Percentiles rank a stretch among this genome's conserved stretches.
Evolutionary conservation across 2,113 vertebrate species (phyloP).

Genomic region (Physeter macrocephalus): DNA sequence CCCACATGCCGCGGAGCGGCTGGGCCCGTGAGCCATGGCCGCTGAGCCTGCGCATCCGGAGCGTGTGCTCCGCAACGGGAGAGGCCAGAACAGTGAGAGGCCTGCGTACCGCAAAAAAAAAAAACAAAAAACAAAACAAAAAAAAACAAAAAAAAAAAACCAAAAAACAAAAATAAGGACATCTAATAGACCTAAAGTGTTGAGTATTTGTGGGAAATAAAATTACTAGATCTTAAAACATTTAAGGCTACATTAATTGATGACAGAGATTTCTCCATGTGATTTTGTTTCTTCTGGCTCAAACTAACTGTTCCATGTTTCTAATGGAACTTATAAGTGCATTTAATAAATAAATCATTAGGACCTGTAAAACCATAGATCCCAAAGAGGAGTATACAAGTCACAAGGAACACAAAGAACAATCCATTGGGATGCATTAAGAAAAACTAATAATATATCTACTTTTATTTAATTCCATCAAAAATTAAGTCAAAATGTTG

Average conservation of each 20-base stretch:
- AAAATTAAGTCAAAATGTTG: background rate
- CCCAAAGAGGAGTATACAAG: background rate
- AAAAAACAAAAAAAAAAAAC: too few species aligned
- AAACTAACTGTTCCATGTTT: background rate
- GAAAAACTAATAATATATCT: background rate
- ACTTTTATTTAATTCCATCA: background rate
- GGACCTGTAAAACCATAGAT: background rate
- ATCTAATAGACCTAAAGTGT: background rate
- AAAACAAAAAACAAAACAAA: too few species aligned
- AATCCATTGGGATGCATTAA: background rate
- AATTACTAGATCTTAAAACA: background rate
- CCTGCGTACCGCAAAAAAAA: too few species aligned
- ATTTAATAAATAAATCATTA: background rate
- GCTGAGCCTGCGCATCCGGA: too few species aligned
- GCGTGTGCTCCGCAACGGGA: too few species aligned
- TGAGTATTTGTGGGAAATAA: background rate
- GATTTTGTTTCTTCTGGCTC: background rate
- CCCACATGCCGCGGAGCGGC: too few species aligned
- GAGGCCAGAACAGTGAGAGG: too few species aligned
- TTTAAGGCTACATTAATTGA: background rate
- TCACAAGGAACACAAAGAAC: background rate
- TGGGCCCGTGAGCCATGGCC: too few species aligned
- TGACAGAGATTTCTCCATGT: background rate
- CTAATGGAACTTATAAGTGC: background rate
- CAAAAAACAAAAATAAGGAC: too few species aligned